Conservation (phyloP, 2,888 invertebrate genomes). For the Apodemia mormo region DNA sequence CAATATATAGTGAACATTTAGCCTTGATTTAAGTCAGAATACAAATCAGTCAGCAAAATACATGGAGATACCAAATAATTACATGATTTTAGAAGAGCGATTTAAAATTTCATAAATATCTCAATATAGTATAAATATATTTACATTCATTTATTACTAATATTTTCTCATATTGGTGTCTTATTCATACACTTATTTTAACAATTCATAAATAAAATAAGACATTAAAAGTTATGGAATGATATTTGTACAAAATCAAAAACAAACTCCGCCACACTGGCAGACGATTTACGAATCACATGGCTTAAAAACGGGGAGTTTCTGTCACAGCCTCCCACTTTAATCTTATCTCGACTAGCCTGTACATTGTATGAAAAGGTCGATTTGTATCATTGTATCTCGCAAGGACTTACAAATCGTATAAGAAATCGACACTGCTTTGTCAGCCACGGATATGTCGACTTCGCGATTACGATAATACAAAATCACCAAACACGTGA, state of each 20-base stretch:
- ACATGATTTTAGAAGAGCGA: slow-evolving; percentile 76
- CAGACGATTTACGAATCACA: slow-evolving; percentile 71
- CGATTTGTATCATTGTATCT: slow-evolving; percentile 41
- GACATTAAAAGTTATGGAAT: slow-evolving; percentile 75
- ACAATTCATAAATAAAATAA: slow-evolving; percentile 72
- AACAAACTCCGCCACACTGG: slow-evolving; percentile 69
- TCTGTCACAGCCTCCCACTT: slow-evolving; percentile 38
- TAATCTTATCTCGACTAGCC: slow-evolving; percentile 66
- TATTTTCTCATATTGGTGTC: slow-evolving; percentile 78
- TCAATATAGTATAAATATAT: slow-evolving; percentile 81
- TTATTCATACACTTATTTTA: slow-evolving; percentile 76
- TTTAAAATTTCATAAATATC: slow-evolving; percentile 81
- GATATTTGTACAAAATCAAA: slow-evolving; percentile 80
- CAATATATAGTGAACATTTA: slow-evolving; percentile 48
- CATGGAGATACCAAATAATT: slow-evolving; percentile 59
- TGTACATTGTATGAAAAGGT: slow-evolving; percentile 66
- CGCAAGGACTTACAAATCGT: slow-evolving; percentile 21
- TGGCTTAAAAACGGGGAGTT: slow-evolving; percentile 50
- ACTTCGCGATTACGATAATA: slow-evolving; percentile 35
- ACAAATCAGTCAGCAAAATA: slow-evolving; percentile 40
- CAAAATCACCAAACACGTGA: slow-evolving; percentile 51
- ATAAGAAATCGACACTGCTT: neutral
- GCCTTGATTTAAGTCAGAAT: neutral
- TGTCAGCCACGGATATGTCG: neutral
- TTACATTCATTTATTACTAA: slow-evolving; percentile 75